Percentiles rank a stretch among this genome's conserved stretches.
These are phyloP conservation scores for Trichonephila clavata DNA, from an alignment of 1,140 invertebrate species.

Conservation along the genomic window DNA sequence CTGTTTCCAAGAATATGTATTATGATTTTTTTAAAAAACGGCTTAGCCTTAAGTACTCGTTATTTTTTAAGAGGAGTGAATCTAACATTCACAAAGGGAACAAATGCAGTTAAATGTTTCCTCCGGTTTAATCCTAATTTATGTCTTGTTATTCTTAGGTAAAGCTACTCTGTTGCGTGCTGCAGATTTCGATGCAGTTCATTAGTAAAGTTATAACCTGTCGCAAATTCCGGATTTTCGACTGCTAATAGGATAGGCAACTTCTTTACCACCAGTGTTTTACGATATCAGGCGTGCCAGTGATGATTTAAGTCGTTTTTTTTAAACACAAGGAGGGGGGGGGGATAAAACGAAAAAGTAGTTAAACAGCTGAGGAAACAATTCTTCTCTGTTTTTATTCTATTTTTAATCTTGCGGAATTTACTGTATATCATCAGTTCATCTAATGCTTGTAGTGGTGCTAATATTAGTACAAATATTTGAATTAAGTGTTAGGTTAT, in stretches of 20 bases:
- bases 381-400: background rate
- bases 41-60: background rate
- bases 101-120: constrained; percentile 32
- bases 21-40: too few species aligned
- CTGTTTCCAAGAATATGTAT: too few species aligned
- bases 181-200: background rate
- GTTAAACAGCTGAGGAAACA: background rate
- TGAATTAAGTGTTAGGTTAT: background rate
- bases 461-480: background rate
- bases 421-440: background rate
- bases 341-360: background rate
- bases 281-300: background rate
- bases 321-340: background rate
- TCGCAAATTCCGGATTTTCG: constrained; percentile 44
- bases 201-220: constrained; percentile 31
- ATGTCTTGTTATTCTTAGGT: constrained; percentile 50
- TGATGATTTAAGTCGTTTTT: background rate
- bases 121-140: constrained; percentile 36
- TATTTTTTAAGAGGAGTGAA: background rate
- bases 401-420: background rate
- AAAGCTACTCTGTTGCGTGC: background rate
- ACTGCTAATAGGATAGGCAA: constrained; percentile 15
- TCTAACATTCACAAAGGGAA: background rate
- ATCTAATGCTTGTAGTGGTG: background rate
- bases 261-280: background rate